These are phyloP conservation scores for Eledona agricola DNA, from an alignment of 2,888 invertebrate species.

Conservation along the genomic window DNA sequence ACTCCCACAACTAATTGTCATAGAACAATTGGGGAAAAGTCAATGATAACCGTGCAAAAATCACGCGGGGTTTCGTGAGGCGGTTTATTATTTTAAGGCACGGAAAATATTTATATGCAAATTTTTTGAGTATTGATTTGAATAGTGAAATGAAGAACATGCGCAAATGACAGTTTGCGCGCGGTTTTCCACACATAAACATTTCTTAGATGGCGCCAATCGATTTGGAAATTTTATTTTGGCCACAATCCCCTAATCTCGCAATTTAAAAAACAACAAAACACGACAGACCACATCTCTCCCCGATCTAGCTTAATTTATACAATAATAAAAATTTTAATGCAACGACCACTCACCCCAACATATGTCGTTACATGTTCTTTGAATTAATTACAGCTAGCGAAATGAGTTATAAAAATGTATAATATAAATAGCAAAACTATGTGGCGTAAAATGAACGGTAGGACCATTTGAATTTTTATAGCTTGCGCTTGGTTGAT, in stretches of 20 bases:
- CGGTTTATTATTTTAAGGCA: neutral
- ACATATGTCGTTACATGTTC: no score
- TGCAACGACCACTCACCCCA: no score
- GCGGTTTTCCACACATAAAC: slow-evolving; percentile 40
- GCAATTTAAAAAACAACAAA: no score
- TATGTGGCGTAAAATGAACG: no score
- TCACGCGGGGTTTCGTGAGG: neutral
- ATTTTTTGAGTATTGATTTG: slow-evolving; percentile 47
- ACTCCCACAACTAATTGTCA: slow-evolving; percentile 31
- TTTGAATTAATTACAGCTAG: no score
- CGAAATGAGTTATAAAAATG: no score
- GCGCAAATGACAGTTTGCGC: slow-evolving; percentile 43
- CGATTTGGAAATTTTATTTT: slow-evolving; percentile 41
- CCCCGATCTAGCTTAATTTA: no score
- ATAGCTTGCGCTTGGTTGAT: no score
- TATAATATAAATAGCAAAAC: no score
- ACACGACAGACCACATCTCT: no score
- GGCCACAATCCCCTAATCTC: neutral
- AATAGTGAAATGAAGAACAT: slow-evolving; percentile 40
- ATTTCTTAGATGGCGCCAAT: slow-evolving; percentile 48
- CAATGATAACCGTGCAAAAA: neutral
- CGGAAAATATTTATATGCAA: slow-evolving; percentile 38
- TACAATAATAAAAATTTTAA: no score
- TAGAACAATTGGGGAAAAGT: slow-evolving; percentile 1
- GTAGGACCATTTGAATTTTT: no score